Percentiles rank a stretch among this genome's conserved stretches.
Conservation (phyloP, 2,888 invertebrate species). For the Muschampia plurimacula region DNA sequence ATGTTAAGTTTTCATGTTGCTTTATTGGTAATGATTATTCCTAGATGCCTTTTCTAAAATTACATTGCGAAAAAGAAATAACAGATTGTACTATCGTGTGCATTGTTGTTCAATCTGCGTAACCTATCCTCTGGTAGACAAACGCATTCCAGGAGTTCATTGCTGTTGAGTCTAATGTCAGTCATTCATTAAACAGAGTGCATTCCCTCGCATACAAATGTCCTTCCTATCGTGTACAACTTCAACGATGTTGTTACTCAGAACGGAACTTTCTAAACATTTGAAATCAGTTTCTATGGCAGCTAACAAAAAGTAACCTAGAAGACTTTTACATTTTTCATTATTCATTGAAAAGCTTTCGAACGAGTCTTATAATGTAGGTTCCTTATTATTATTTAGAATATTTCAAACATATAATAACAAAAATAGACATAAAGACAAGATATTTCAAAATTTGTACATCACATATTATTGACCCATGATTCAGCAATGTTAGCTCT, state of each 20-base stretch:
- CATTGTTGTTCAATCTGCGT: constrained; percentile 50
- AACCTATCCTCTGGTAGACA: constrained; percentile 45
- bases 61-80: not conserved
- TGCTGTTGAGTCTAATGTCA: constrained; percentile 61
- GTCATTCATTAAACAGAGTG: constrained; percentile 70
- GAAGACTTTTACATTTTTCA: constrained; percentile 37
- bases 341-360: constrained; percentile 32
- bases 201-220: constrained; percentile 72
- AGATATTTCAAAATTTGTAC: not conserved
- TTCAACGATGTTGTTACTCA: constrained; percentile 42
- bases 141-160: constrained; percentile 62
- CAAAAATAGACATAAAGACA: not conserved
- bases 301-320: constrained; percentile 34
- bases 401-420: not conserved
- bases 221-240: constrained; percentile 57
- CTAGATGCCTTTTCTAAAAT: not conserved
- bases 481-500: constrained; percentile 19
- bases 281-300: constrained; percentile 47
- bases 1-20: too few species aligned
- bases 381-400: not conserved
- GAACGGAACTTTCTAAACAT: constrained; percentile 60
- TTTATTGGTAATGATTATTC: not conserved
- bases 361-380: constrained; percentile 20
- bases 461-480: not conserved
- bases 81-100: not conserved